phyloP scores from a whole-genome alignment of 2,888 invertebrate genomes.

The Neria commutata region DNA sequence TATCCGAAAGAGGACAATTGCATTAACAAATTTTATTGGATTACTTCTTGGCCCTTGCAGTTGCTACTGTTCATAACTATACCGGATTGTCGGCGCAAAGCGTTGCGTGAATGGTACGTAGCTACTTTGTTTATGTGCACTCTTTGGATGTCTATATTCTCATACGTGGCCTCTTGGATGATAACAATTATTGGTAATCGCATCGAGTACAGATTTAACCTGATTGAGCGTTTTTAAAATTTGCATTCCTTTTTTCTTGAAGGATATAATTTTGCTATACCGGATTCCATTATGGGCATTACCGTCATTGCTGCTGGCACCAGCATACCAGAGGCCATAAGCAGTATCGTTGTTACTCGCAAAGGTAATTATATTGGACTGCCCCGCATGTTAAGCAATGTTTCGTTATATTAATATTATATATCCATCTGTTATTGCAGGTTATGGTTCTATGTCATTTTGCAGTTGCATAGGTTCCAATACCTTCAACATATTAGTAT shows the following conservation, averaged over 20 bases:
- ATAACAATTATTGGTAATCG: slow-evolving; percentile 77
- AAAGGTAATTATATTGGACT: slow-evolving; percentile 64
- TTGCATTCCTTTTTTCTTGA: slow-evolving; percentile 38
- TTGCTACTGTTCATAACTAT: slow-evolving; percentile 74
- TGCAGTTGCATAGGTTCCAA: slow-evolving; percentile 84
- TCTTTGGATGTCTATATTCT: slow-evolving; percentile 77
- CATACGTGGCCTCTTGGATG: slow-evolving; percentile 87
- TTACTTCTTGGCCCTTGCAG: slow-evolving; percentile 77
- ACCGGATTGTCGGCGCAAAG: slow-evolving; percentile 75
- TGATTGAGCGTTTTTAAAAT: slow-evolving; percentile 1
- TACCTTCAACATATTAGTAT: slow-evolving; percentile 79
- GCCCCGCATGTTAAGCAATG: neutral
- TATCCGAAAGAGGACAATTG: no score
- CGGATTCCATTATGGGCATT: slow-evolving; percentile 85
- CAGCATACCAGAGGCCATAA: slow-evolving; percentile 85
- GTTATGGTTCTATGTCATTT: slow-evolving; percentile 68
- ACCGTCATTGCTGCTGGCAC: slow-evolving; percentile 86
- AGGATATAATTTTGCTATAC: slow-evolving; percentile 80
- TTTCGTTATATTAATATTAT: slow-evolving; percentile 63
- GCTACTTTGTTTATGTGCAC: slow-evolving; percentile 73
- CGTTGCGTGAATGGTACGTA: slow-evolving; percentile 64
- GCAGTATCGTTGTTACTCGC: slow-evolving; percentile 81
- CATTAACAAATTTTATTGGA: slow-evolving; percentile 67
- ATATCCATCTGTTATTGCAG: slow-evolving; percentile 70
- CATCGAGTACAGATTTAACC: no score